phyloP scores from a whole-genome alignment of 1,140 invertebrate species.

The Cataglyphis hispanica region DNA sequence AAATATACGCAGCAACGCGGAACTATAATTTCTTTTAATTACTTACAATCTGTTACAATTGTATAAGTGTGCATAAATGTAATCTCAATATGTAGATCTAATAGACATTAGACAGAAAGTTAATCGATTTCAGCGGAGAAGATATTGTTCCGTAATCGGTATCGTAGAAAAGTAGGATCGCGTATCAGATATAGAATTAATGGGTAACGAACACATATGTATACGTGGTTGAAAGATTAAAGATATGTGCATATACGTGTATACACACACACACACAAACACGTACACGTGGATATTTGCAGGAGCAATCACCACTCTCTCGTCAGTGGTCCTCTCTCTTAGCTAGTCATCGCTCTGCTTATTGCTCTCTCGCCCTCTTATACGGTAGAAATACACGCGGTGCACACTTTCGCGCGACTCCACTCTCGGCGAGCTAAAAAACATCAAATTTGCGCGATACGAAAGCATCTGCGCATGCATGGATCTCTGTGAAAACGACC shows the following conservation, averaged over 20 bases:
- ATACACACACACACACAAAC: too few relatives aligned
- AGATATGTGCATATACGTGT: too few relatives aligned
- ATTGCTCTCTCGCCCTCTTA: constrained; percentile 4
- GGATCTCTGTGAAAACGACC: constrained; percentile 33
- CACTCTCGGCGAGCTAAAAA: constrained; percentile 31
- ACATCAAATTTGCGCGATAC: constrained; percentile 50
- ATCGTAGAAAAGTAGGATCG: constrained; percentile 9
- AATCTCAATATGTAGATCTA: neutral
- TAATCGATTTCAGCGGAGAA: constrained; percentile 8
- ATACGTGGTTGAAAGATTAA: neutral
- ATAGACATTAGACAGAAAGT: constrained; percentile 1
- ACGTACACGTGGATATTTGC: neutral
- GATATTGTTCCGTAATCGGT: constrained; percentile 13
- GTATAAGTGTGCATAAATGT: neutral
- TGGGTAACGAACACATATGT: neutral
- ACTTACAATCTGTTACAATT: neutral
- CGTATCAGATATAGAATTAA: constrained; percentile 39
- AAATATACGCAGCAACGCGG: too few relatives aligned
- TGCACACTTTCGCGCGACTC: constrained; percentile 48
- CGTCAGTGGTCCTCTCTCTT: constrained; percentile 27
- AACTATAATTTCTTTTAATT: neutral
- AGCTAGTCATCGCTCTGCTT: neutral
- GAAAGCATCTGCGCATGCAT: constrained; percentile 9
- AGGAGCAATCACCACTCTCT: constrained; percentile 28
- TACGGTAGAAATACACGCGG: constrained; percentile 14